Base-by-base conservation (phyloP, 2,113 vertebrate species). In the Echinops telfairi region DNA sequence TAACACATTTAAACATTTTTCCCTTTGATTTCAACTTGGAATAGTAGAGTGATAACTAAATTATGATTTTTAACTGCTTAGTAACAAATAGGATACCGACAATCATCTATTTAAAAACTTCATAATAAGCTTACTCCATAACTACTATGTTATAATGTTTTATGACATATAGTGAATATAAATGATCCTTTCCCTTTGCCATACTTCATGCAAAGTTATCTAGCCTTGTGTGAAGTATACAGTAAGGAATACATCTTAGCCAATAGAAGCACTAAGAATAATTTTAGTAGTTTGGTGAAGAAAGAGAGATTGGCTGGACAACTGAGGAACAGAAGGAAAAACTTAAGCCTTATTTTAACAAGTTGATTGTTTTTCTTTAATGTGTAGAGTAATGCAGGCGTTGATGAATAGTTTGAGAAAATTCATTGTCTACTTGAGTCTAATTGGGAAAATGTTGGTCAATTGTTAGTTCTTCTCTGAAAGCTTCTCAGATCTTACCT, bases 1-100 rank as follows among this genome's bases (percentile, higher is more conserved):
- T 95, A 89, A 84, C 57, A 87, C 85, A 92, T 83, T 95, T 90
- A 86, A 93, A 83, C 29, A 53, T 92, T 57, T 43, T 93, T 15
- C 27, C 11, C 8, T 5, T 88, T 86, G 43, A 75, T 70, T 93
- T 88, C 81, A 94, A 57, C 43, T 25, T 88, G n/a, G 12, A 92
- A 31, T 95, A 71, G 53, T 75, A 83, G 78, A 88, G 90, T 81
- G 71, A 76, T 62, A 58, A 64, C 40, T 90, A 79, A 58, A 58
- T 25, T 66, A 87, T 75, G 8, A 57, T 86, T 92, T 85, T 86
- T 80, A 92, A 53, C 83, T 68, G 57, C 16, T 68, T 43, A 62
- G 29, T 40, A 80, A 73, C 93, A 83, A 58, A n/a, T 3, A 86
- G 33, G 23, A 62, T 53, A 77, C 20, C 6, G 92, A 22, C 20